These are phyloP conservation scores for Uria aalge DNA, from an alignment of 2,113 vertebrate species.

Conservation along the genomic window DNA sequence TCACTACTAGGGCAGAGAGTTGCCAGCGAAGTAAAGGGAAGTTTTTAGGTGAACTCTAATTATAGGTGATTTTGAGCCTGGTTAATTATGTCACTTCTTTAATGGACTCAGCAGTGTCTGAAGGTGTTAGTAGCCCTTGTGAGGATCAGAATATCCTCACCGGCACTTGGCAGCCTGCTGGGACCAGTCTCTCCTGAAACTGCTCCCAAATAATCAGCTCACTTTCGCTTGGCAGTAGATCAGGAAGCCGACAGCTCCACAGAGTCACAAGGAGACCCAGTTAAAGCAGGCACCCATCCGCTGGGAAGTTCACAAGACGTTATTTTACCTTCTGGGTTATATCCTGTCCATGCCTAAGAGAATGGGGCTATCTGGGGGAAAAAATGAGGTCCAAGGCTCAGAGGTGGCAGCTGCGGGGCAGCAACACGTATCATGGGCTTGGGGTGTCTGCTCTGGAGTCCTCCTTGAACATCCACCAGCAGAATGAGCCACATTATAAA, in stretches of 20 bases:
- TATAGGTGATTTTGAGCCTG: neutral
- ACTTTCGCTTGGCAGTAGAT: neutral
- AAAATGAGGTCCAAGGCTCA: neutral
- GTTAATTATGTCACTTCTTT: neutral
- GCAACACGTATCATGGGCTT: neutral
- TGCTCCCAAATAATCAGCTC: neutral
- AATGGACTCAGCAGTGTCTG: neutral
- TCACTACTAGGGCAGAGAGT: neutral
- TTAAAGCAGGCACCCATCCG: neutral
- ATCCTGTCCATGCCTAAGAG: neutral
- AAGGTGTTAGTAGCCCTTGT: neutral
- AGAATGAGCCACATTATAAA: neutral
- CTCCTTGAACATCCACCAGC: neutral
- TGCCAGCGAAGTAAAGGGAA: neutral
- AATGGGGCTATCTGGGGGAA: neutral
- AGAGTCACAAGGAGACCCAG: neutral
- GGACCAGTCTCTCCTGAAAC: neutral
- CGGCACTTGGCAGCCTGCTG: fast-evolving
- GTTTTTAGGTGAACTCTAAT: neutral
- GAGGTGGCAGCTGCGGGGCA: neutral
- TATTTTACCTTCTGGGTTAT: neutral
- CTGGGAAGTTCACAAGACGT: neutral
- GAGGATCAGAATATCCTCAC: neutral
- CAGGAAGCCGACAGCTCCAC: neutral
- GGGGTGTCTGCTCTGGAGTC: neutral